Percentiles rank a stretch among this genome's conserved stretches.
Conservation (phyloP, 2,888 invertebrate genomes). For the Sceliomorpha sp. region DNA sequence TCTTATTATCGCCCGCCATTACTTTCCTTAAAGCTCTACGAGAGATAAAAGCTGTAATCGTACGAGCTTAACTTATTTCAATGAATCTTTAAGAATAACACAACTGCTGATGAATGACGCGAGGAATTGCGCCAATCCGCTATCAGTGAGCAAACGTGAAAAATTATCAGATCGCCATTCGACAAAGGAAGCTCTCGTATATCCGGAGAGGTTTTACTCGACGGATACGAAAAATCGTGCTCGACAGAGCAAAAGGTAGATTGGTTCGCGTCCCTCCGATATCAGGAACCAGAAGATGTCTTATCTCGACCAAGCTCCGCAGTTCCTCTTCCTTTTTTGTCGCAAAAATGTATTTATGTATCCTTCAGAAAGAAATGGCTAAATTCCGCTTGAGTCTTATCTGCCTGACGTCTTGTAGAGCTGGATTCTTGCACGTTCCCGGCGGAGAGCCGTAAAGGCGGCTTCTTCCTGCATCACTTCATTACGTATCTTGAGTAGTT, state of each 20-base stretch:
- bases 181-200: conserved; percentile 39
- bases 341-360: conserved; percentile 42
- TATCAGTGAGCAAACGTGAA: conserved; percentile 44
- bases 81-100: conserved; percentile 13
- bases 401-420: conserved; percentile 33
- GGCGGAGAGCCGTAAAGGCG: conserved; percentile 30
- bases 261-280: conserved; percentile 41
- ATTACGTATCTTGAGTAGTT: conserved; percentile 45
- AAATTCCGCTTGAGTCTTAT: conserved; percentile 46
- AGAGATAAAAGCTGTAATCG: too few species aligned
- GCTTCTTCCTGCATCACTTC: conserved; percentile 51
- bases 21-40: too few species aligned
- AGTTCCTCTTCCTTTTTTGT: conserved; percentile 33
- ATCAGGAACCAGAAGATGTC: conserved; percentile 39
- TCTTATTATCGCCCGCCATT: too few species aligned
- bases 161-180: conserved; percentile 46
- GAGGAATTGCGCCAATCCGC: conserved; percentile 36
- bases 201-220: conserved; percentile 33
- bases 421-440: conserved; percentile 45
- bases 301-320: conserved; percentile 39
- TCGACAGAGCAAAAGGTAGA: conserved; percentile 46
- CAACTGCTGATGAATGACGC: conserved; percentile 29
- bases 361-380: conserved; percentile 34
- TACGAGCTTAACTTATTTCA: too few species aligned
- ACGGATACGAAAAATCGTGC: conserved; percentile 41